Evolutionary conservation across 2,113 vertebrate species (phyloP).

Genomic region (Zapus hudsonius): DNA sequence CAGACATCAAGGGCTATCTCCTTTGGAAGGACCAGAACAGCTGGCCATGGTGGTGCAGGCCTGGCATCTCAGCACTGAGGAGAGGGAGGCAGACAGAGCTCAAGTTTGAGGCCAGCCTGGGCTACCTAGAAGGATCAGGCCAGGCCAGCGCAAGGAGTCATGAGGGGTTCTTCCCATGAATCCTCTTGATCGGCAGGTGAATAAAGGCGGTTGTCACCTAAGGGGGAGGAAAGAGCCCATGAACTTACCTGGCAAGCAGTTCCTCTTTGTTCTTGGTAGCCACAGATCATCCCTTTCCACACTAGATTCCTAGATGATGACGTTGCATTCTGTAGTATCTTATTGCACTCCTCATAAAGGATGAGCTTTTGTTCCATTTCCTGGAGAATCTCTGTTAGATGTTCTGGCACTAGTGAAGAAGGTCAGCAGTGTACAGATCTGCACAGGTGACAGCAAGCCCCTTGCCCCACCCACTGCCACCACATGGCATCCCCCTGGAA

Average conservation of each 20-base stretch:
- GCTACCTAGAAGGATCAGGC: not conserved
- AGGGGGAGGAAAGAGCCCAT: not conserved
- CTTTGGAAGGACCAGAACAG: not conserved
- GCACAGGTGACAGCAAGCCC: not conserved
- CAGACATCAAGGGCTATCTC: not conserved
- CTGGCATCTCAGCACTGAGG: not conserved
- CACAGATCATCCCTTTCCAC: slow-evolving; percentile 17
- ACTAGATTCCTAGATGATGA: rapidly evolving
- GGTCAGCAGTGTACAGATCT: not conserved
- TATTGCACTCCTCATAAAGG: not conserved
- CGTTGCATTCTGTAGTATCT: not conserved
- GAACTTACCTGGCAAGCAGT: slow-evolving; percentile 50
- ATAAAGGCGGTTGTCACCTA: not conserved
- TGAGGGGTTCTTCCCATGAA: not conserved
- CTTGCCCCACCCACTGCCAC: too few relatives aligned
- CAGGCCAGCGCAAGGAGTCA: not conserved
- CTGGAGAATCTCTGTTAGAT: not conserved
- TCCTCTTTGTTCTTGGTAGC: not conserved
- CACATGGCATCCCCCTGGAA: not conserved
- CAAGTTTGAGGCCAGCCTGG: not conserved
- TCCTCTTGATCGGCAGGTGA: not conserved
- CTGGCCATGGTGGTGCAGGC: not conserved
- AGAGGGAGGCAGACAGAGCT: not conserved
- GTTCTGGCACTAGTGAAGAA: not conserved
- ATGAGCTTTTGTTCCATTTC: slow-evolving; percentile 11